These are phyloP conservation scores for Catostylus mosaicus DNA, from an alignment of 30 jellyfish, hydroid and myxozoan species.

Conservation along the genomic window DNA sequence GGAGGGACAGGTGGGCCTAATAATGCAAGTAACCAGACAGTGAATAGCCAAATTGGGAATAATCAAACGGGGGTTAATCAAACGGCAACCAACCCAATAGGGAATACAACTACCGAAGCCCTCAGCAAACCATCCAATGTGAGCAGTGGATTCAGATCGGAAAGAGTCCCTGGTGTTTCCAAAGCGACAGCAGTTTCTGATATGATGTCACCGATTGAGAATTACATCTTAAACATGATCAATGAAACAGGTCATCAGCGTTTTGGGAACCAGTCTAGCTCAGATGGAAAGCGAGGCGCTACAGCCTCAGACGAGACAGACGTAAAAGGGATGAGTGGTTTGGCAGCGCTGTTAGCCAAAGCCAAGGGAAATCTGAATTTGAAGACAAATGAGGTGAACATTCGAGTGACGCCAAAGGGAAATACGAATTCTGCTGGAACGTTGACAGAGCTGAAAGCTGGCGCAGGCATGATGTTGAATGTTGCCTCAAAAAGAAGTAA, in stretches of 20 bases:
- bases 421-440: background rate
- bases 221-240: constrained; percentile 58
- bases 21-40: background rate
- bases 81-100: background rate
- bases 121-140: background rate
- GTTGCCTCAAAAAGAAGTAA: constrained; percentile 28
- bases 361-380: constrained; percentile 32
- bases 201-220: constrained; percentile 72
- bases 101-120: background rate
- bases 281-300: constrained; percentile 47
- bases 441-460: background rate
- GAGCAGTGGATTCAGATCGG: constrained; percentile 52
- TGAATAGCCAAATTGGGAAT: background rate
- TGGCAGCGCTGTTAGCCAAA: constrained; percentile 34
- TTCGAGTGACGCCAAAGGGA: constrained; percentile 36
- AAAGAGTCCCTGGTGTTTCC: constrained; percentile 43
- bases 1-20: background rate
- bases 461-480: constrained; percentile 22
- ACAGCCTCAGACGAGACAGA: constrained; percentile 3
- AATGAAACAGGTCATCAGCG: constrained; percentile 57
- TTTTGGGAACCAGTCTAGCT: constrained; percentile 47
- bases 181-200: constrained; percentile 65
- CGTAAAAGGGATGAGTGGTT: constrained; percentile 4
- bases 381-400: constrained; percentile 39
- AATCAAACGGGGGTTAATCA: too few species aligned